These are phyloP conservation scores for Crotalus viridis DNA, from an alignment of 2,113 vertebrate species.

Conservation along the genomic window DNA sequence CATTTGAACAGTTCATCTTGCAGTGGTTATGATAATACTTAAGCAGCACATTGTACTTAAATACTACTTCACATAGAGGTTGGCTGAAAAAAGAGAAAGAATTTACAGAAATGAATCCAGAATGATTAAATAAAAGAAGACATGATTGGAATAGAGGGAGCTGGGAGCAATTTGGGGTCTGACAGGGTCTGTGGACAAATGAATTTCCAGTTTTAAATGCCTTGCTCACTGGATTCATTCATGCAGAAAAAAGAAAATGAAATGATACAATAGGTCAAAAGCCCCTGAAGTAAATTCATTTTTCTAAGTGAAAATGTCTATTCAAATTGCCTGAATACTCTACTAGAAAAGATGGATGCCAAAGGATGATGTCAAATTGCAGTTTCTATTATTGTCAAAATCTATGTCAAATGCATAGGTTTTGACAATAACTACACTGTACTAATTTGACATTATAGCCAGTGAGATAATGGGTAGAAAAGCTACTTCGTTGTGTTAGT, in stretches of 20 bases:
- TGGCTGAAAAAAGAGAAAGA: neutral
- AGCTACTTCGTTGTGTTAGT: neutral
- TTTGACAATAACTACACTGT: neutral
- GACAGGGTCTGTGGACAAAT: conserved; percentile 1
- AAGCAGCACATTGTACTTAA: neutral
- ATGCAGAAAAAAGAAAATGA: neutral
- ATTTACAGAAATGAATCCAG: neutral
- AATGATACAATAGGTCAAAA: neutral
- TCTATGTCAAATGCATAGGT: neutral
- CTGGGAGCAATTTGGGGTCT: neutral
- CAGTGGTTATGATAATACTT: neutral
- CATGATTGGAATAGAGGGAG: neutral
- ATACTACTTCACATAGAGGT: neutral
- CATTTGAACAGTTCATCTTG: conserved; percentile 17
- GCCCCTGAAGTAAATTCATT: neutral
- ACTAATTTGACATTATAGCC: conserved; percentile 7
- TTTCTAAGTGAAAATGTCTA: neutral
- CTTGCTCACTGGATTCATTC: neutral
- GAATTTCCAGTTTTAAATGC: conserved; percentile 9
- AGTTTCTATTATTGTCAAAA: neutral
- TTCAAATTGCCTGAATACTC: neutral
- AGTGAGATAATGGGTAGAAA: conserved; percentile 19
- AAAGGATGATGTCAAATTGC: conserved; percentile 26
- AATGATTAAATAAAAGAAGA: conserved; percentile 1
- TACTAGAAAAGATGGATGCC: conserved; percentile 10